Base-by-base conservation (phyloP, 2,888 invertebrate species). In the Agrilus cyanescens region DNA sequence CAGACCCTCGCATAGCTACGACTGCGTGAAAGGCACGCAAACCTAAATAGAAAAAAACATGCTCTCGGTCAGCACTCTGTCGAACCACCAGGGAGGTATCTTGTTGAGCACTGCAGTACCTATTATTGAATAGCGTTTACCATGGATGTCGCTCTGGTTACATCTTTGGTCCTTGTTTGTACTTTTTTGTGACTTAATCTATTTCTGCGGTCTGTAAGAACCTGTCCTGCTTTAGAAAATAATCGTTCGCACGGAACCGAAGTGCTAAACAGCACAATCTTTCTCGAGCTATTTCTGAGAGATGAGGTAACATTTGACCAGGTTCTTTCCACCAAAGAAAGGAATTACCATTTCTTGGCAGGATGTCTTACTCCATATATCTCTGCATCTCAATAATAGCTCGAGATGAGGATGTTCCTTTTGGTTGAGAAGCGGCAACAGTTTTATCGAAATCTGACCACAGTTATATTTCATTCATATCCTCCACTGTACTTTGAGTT, bases 161-260 rank as follows among this genome's bases (percentile, higher is more conserved):
- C n/a, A n/a, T n/a, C n/a, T n/a, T n/a, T n/a, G n/a, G n/a, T n/a
- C n/a, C n/a, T n/a, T n/a, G n/a, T n/a, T n/a, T n/a, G n/a, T n/a
- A n/a, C 45, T 41, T 50, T 51, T 12, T 33, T 43, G 37, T 47
- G 16, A 30, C 37, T 44, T 12, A 55, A 43, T 35, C 48, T 41
- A 37, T 44, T 53, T 30, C 53, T 38, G 43, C 49, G 43, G 20
- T 55, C 52, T 18, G 37, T 50, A 7, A 50, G 37, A 12, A 49
- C 39, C 34, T 49, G 45, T 12, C 53, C 53, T 7, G 50, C 44
- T 45, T 54, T 51, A 2, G 54, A 55, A 44, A 54, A 54, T 31
- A 53, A 43, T 34, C 53, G 47, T 44, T 54, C 54, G 38, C 53
- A 53, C 2, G 56, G 53, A 16, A 55, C 54, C 3, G 55, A 57